Evolutionary conservation across 2,113 vertebrate species (phyloP), one percentile per base, ranked within the genome.

Genomic region (Carassius gibelio): DNA sequence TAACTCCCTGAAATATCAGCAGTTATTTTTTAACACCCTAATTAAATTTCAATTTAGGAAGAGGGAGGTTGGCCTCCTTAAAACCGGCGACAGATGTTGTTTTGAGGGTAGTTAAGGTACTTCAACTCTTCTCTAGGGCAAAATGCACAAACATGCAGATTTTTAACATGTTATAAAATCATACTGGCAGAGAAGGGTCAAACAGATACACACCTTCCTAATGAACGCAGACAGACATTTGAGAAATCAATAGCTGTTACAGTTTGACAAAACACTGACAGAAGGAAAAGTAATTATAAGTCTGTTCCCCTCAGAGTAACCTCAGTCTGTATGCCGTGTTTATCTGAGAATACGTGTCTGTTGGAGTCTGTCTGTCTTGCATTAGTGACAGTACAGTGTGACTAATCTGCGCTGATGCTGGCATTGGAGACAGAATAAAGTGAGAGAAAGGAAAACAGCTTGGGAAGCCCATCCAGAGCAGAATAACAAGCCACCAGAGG

Each of bases 221-320:
- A n/a, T 9, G 8, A 19, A 38, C 3, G 8, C 34, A n/a, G 5
- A 21, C 26, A 26, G 62, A 34, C 4, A 71, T 76, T 45, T 30
- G 50, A 66, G 34, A 85, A 84, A 66, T 81, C 81, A 50, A 50
- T 42, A 68, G 36, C 48, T 23, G 23, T 19, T 48, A 42, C 2
- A 30, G 11, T 50, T 66, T 71, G 8, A 14, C 61, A 75, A 80
- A 62, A 78, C 3, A 36, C 59, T 17, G 36, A 38, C 36, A 23
- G 42, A 34, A 66, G 82, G 36, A 13, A 64, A 72, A 19, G 26
- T 21, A 85, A 86, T 82, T 68, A 69, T 26, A 75, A 68, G 62
- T 89, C 79, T 30, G 45, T 36, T 85, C 86, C 79, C 59, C 34
- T 75, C 48, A 66, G 66, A 82, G 45, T 90, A 81, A 81, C 85